Base-by-base conservation (phyloP, 2,113 vertebrate species). In the Orthonyx spaldingii region DNA sequence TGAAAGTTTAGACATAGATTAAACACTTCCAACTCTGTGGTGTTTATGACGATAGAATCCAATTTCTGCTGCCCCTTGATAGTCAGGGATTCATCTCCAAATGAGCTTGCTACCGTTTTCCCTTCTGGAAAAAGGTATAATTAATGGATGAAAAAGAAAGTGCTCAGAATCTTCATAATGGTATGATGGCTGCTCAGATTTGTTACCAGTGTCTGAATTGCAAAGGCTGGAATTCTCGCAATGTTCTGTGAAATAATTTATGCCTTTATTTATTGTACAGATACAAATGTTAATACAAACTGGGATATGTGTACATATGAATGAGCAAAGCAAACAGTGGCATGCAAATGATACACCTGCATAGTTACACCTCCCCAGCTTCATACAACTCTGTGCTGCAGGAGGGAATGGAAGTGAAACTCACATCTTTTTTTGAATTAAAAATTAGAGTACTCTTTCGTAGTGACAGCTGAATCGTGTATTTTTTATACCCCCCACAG, bases 391-490 rank as follows among this genome's bases (percentile, higher is more conserved):
- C 30, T 63, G 47, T 18, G 26, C 79, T 42, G 14, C 35, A 37
- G 32, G 6, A 3, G 60, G 46, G n/a, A 90, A 55, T 61, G 82
- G 84, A 94, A 94, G 61, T 79, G 52, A 91, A 89, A 87, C 57
- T 19, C 17, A 7, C 9, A 18, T 65, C 2, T 33, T 21, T 35
- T 77, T 55, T n/a, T 49, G 1, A 64, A 50, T 83, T 69, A 72
- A 75, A 66, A 72, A 28, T 15, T 26, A 42, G 74, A 91, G 46
- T 55, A 9, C 55, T 52, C 1, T 57, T 87, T 91, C 23, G 3
- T 2, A 10, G 12, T 70, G 46, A 59, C 61, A 75, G 32, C 41
- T 90, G 90, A 93, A 61, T 21, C 49, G 41, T 81, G 15, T 23
- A 2, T 32, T 81, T 60, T 52, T 72, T 55, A 7, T 18, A 13